A percentile compares a stretch with the other conserved stretches of the same genome.
These are phyloP conservation scores for Itoplectis maculator DNA, from an alignment of 2,888 invertebrate species.

Conservation along the genomic window DNA sequence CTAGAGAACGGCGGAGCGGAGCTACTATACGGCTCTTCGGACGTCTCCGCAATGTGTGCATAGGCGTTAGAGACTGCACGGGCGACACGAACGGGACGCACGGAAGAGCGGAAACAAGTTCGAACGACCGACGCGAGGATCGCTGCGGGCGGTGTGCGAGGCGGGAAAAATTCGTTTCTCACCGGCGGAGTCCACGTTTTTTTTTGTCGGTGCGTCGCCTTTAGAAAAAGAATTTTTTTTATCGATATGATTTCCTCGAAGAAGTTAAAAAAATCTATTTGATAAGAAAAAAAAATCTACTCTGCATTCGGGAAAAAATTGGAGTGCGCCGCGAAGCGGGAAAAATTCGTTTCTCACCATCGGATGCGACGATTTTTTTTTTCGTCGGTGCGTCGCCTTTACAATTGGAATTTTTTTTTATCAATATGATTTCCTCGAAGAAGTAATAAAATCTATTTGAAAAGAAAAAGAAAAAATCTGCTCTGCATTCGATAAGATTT, in stretches of 20 bases:
- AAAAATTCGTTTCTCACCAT: neutral
- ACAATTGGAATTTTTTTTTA: no score
- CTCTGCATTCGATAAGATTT: constrained; percentile 48
- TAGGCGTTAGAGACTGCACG: neutral
- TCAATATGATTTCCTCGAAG: no score
- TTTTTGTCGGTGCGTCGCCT: no score
- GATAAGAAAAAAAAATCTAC: no score
- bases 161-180: neutral
- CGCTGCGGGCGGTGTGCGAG: neutral
- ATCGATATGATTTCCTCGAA: no score
- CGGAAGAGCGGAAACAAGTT: neutral
- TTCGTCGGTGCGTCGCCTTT: no score
- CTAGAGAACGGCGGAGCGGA: constrained; percentile 59
- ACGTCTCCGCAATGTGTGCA: constrained; percentile 28
- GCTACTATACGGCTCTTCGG: constrained; percentile 63
- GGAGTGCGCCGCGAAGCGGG: neutral
- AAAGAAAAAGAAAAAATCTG: no score
- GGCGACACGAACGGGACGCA: neutral
- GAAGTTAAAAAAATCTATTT: no score
- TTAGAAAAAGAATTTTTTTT: no score
- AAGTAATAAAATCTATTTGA: no score
- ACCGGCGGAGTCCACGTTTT: no score
- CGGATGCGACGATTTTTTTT: no score
- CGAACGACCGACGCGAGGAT: neutral
- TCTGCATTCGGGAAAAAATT: constrained; percentile 40